Evolutionary conservation across 2,113 vertebrate genomes (phyloP).

Genomic region (Rhinolophus sinicus): DNA sequence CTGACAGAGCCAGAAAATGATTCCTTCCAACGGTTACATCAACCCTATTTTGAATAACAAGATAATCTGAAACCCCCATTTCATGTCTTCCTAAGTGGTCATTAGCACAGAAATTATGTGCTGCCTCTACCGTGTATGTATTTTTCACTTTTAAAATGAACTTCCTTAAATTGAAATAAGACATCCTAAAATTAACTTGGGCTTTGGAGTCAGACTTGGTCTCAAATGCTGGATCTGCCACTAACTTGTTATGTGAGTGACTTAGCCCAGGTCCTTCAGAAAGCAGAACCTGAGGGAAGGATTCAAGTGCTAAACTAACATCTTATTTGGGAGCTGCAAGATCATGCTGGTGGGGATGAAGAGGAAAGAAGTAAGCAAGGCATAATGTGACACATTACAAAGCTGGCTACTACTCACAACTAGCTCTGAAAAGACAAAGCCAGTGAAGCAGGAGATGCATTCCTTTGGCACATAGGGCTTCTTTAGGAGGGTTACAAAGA

Average conservation of each 20-base stretch:
- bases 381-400: not conserved
- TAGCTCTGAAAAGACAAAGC: not conserved
- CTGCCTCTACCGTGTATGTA: not conserved
- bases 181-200: not conserved
- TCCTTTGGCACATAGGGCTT: not conserved
- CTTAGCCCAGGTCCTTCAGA: not conserved
- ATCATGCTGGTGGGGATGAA: not conserved
- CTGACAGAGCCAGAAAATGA: conserved; percentile 4
- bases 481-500: not conserved
- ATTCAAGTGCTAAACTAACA: not conserved
- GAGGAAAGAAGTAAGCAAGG: not conserved
- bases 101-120: conserved; percentile 31
- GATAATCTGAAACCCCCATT: not conserved
- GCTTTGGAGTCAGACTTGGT: not conserved
- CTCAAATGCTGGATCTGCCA: not conserved
- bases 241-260: not conserved
- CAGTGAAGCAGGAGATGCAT: not conserved
- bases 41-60: conserved; percentile 41
- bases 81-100: not conserved
- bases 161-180: conserved; percentile 38
- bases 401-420: not conserved
- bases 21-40: conserved; percentile 39
- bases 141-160: not conserved
- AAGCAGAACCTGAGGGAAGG: not conserved
- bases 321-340: not conserved